A percentile compares a stretch with the other conserved stretches of the same genome.
Conservation (phyloP, 2,888 invertebrate species). For the Sycophila texana region DNA sequence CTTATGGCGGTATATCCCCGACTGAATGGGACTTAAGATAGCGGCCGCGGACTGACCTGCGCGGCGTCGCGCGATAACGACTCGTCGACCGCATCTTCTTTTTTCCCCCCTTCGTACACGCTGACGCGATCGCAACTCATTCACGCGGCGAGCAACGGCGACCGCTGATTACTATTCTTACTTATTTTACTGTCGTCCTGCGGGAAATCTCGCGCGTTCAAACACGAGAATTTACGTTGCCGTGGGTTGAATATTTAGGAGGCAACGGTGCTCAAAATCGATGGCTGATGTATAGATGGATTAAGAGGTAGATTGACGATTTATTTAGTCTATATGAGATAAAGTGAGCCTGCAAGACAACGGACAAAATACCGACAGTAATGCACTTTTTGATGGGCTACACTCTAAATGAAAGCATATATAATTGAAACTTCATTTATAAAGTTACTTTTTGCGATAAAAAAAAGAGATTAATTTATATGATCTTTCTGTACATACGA, state of each 20-base stretch:
- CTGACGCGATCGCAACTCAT: background rate
- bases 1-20: slow-evolving; percentile 52
- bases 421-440: too few relatives aligned
- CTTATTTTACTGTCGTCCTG: background rate
- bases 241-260: background rate
- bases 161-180: slow-evolving; percentile 1
- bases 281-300: too few relatives aligned
- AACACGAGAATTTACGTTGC: background rate
- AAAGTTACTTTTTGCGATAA: too few relatives aligned
- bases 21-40: slow-evolving; percentile 61
- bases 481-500: too few relatives aligned
- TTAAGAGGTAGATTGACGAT: too few relatives aligned
- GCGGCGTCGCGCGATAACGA: slow-evolving; percentile 62
- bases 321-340: too few relatives aligned
- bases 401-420: too few relatives aligned
- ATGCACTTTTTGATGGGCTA: too few relatives aligned
- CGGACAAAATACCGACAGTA: too few relatives aligned
- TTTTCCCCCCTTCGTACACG: background rate
- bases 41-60: slow-evolving; percentile 67
- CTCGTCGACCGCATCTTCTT: slow-evolving; percentile 7
- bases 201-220: slow-evolving; percentile 1
- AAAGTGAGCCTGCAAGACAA: too few relatives aligned
- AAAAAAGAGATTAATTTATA: too few relatives aligned
- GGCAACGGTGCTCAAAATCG: background rate
- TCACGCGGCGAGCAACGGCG: background rate